These are phyloP conservation scores for Anseranas semipalmata DNA, from an alignment of 2,113 vertebrate species.

Conservation along the genomic window DNA sequence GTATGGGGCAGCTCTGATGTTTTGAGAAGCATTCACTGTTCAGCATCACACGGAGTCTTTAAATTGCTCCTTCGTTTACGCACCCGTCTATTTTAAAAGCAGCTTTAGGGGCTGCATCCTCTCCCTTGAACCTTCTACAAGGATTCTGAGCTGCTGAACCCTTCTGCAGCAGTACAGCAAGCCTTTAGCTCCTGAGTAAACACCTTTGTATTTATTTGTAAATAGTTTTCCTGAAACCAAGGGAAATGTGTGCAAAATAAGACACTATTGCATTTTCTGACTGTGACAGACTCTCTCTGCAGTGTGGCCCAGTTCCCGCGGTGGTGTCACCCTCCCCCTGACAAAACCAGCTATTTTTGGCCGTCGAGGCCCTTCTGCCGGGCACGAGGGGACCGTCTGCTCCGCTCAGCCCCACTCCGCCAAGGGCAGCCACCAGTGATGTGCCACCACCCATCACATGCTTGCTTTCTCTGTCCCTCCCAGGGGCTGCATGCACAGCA, in stretches of 20 bases:
- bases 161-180: not conserved
- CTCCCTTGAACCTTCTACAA: not conserved
- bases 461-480: not conserved
- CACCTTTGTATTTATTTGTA: not conserved
- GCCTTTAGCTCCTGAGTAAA: not conserved
- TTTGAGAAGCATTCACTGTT: not conserved
- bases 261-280: not conserved
- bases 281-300: not conserved
- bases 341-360: slow-evolving; percentile 17
- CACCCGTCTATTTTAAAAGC: slow-evolving; percentile 21
- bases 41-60: not conserved
- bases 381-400: not conserved
- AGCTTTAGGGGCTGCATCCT: not conserved
- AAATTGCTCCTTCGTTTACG: slow-evolving; percentile 22
- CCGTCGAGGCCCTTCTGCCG: rapidly evolving
- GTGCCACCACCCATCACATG: not conserved
- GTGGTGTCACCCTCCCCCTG: not conserved
- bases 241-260: not conserved
- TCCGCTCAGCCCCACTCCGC: not conserved
- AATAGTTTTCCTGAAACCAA: not conserved
- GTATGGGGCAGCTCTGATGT: not conserved
- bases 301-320: not conserved
- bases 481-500: not conserved
- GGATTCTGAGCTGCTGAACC: not conserved
- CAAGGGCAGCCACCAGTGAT: not conserved